These are phyloP conservation scores for Cephus spinipes DNA, from an alignment of 2,888 invertebrate species.

Conservation along the genomic window DNA sequence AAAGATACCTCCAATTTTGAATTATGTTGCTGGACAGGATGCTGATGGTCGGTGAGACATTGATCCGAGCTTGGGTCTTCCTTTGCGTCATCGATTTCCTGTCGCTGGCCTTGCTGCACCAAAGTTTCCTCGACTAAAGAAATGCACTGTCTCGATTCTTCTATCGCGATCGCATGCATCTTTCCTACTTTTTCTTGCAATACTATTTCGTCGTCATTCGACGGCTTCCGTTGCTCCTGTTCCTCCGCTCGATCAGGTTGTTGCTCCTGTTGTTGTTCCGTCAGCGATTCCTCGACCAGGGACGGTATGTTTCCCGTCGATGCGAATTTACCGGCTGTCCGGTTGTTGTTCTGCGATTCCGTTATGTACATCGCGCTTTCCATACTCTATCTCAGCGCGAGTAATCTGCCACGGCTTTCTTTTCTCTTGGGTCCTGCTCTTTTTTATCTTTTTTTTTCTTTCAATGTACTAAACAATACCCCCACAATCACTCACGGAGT, in stretches of 20 bases:
- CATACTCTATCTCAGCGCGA: conserved; percentile 38
- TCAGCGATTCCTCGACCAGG: conserved; percentile 45
- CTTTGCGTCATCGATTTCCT: background rate
- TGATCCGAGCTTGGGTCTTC: background rate
- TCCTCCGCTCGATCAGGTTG: background rate
- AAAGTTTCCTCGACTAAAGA: background rate
- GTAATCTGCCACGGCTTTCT: background rate
- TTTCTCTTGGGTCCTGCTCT: background rate
- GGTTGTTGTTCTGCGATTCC: conserved; percentile 48
- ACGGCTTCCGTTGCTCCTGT: conserved; percentile 23
- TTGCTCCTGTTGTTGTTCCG: background rate
- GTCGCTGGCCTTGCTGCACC: background rate
- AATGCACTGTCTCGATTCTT: background rate
- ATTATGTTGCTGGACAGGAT: background rate
- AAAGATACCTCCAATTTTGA: background rate
- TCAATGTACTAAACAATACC: background rate
- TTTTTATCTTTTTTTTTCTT: no score
- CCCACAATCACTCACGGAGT: background rate
- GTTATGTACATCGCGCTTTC: conserved; percentile 58
- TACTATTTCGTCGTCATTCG: background rate
- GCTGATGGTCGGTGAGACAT: background rate
- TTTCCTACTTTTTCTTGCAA: background rate
- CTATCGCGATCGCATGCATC: background rate
- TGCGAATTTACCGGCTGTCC: conserved; percentile 49
- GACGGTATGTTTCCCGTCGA: conserved; percentile 62